Percentiles rank a stretch among this genome's conserved stretches.
phyloP scores from a whole-genome alignment of 2,113 vertebrate species.

The Python bivittatus region DNA sequence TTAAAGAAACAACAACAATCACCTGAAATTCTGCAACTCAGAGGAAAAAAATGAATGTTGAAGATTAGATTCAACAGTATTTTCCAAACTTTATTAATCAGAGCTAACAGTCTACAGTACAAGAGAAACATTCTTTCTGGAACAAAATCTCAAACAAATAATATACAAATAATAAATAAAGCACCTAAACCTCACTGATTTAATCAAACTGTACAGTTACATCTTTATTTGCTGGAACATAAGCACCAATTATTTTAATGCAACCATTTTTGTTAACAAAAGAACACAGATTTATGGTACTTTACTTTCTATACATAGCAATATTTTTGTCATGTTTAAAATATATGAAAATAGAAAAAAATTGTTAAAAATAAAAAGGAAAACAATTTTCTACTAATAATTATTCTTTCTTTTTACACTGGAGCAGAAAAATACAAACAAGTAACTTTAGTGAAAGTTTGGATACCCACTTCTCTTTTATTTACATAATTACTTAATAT shows the following conservation, averaged over 20 bases:
- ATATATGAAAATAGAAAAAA: background rate
- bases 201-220: background rate
- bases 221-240: background rate
- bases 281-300: background rate
- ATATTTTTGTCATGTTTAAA: background rate
- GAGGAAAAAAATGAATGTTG: background rate
- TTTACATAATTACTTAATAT: too few species aligned
- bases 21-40: background rate
- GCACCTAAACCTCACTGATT: background rate
- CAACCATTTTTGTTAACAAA: background rate
- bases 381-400: background rate
- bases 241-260: background rate
- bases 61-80: background rate
- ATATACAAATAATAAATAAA: background rate
- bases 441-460: background rate
- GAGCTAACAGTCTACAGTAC: background rate
- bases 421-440: background rate
- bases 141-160: background rate
- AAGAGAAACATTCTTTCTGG: background rate
- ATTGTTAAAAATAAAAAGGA: background rate
- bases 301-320: background rate
- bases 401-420: background rate
- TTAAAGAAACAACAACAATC: constrained; percentile 38
- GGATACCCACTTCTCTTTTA: background rate
- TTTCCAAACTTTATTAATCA: background rate